A percentile compares a stretch with the other conserved stretches of the same genome.
phyloP scores from a whole-genome alignment of 2,888 invertebrate genomes.

The Pollenia labialis region DNA sequence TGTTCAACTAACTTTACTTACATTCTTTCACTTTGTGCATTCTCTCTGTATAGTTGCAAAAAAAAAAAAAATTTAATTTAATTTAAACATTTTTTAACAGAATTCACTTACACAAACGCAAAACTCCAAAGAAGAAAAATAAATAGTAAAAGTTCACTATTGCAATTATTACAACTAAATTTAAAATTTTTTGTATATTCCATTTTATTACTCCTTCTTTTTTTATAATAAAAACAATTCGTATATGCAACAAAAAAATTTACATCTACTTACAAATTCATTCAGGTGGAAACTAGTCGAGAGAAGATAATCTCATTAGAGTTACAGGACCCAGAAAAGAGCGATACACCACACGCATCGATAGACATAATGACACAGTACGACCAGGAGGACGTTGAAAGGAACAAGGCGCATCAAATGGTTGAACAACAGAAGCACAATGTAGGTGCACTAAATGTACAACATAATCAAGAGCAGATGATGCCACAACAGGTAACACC shows the following conservation, averaged over 20 bases:
- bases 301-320: conserved; percentile 96
- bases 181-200: conserved; percentile 44
- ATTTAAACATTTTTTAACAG: not conserved
- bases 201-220: conserved; percentile 37
- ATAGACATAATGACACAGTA: conserved; percentile 60
- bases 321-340: conserved; percentile 86
- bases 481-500: conserved; percentile 34
- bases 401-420: too few species aligned
- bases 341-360: conserved; percentile 76
- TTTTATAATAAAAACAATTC: conserved; percentile 38
- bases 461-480: conserved; percentile 44
- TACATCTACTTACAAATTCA: conserved; percentile 78
- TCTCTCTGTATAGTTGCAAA: conserved; percentile 11
- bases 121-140: not conserved
- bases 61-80: conserved; percentile 11
- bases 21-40: conserved; percentile 14
- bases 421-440: too few species aligned
- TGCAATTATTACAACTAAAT: conserved; percentile 33
- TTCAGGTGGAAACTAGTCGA: conserved; percentile 93
- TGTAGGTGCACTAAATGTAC: conserved; percentile 4
- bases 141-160: conserved; percentile 34
- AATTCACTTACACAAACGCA: conserved; percentile 24
- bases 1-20: conserved; percentile 37
- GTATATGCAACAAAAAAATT: conserved; percentile 75
- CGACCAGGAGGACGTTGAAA: not conserved